Evolutionary conservation across 2,888 invertebrate species (phyloP).

Genomic region (Philereme transversata): DNA sequence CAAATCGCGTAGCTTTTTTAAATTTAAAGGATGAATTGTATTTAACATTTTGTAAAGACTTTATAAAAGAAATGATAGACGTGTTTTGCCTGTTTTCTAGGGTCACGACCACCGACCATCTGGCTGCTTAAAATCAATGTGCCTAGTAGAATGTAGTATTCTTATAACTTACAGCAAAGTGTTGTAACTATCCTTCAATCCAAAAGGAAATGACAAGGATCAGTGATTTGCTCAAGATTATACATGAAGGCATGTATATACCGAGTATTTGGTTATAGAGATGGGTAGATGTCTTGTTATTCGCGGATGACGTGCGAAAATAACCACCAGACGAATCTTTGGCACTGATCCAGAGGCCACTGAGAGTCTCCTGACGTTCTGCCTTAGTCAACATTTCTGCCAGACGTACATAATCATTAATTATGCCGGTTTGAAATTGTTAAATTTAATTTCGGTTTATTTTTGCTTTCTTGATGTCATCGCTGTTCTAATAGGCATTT

Average conservation of each 20-base stretch:
- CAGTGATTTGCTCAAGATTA: slow-evolving; percentile 14
- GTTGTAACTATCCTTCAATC: no score
- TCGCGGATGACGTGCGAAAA: slow-evolving; percentile 76
- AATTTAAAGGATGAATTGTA: slow-evolving; percentile 52
- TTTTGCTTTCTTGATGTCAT: slow-evolving; percentile 29
- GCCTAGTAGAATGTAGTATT: no score
- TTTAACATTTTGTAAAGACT: slow-evolving; percentile 14
- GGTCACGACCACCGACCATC: slow-evolving; percentile 12
- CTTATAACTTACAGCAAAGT: no score
- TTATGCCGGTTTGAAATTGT: slow-evolving; percentile 35
- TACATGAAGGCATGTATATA: slow-evolving; percentile 5
- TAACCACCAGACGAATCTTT: slow-evolving; percentile 73
- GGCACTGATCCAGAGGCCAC: slow-evolving; percentile 75
- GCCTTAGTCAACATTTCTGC: slow-evolving; percentile 53
- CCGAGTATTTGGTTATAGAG: slow-evolving; percentile 16
- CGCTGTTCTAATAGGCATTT: slow-evolving; percentile 17
- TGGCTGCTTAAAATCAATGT: neutral
- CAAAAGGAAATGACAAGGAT: neutral
- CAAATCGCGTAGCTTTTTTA: slow-evolving; percentile 52
- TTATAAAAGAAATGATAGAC: slow-evolving; percentile 21
- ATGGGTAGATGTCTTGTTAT: slow-evolving; percentile 59
- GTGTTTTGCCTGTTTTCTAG: slow-evolving; percentile 20
- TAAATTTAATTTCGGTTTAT: slow-evolving; percentile 30
- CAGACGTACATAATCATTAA: slow-evolving; percentile 39
- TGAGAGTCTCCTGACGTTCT: slow-evolving; percentile 62